A percentile compares a stretch with the other conserved stretches of the same genome.
phyloP scores from a whole-genome alignment of 2,888 invertebrate genomes.

The Drosophila paramelanica region DNA sequence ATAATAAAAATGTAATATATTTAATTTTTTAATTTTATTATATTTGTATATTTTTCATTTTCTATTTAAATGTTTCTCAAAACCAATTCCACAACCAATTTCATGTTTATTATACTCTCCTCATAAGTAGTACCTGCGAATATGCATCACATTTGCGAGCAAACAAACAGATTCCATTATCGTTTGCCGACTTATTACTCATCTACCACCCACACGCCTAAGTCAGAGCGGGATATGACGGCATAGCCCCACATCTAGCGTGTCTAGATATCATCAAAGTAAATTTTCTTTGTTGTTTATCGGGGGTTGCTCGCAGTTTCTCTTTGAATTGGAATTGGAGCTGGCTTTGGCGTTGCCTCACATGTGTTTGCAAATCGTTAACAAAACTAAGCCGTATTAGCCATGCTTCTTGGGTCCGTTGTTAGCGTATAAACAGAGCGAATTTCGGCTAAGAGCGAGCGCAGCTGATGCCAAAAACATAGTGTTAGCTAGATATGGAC shows the following conservation, averaged over 20 bases:
- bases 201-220: conserved; percentile 36
- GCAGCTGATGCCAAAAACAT: conserved; percentile 48
- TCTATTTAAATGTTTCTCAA: not conserved
- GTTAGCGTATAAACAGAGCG: conserved; percentile 9
- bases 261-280: conserved; percentile 62
- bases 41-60: too few relatives aligned
- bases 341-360: conserved; percentile 22
- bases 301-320: conserved; percentile 22
- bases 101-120: not conserved
- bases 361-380: conserved; percentile 73
- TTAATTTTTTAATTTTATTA: too few relatives aligned
- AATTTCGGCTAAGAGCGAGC: conserved; percentile 16
- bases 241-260: conserved; percentile 34
- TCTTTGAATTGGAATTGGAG: conserved; percentile 15
- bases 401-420: conserved; percentile 45
- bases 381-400: conserved; percentile 74
- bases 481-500: conserved; percentile 1
- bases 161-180: conserved; percentile 58
- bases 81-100: not conserved
- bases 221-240: conserved; percentile 42
- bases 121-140: not conserved
- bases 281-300: conserved; percentile 42
- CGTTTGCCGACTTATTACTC: conserved; percentile 55
- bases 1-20: too few relatives aligned
- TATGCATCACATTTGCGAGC: conserved; percentile 8